These are phyloP conservation scores for Decapterus maruadsi DNA, from an alignment of 2,797 vertebrate genomes.

Conservation along the genomic window DNA sequence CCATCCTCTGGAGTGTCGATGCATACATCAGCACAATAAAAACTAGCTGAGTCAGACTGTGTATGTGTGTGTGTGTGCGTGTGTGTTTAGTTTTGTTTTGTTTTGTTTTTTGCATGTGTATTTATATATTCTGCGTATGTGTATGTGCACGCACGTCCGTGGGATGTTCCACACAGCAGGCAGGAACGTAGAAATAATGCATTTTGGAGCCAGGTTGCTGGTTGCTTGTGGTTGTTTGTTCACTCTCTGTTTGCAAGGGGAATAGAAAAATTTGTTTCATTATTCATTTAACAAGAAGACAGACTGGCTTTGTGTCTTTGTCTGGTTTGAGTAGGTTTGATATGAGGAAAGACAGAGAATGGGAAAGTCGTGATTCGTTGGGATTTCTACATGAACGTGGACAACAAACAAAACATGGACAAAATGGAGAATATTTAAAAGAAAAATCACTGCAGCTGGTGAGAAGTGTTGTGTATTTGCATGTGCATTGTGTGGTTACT, in stretches of 20 bases:
- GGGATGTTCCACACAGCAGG: not conserved
- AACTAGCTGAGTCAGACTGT: conserved; percentile 47
- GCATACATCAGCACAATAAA: conserved; percentile 36
- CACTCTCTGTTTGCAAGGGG: conserved; percentile 7
- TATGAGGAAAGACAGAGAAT: not conserved
- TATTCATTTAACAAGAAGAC: conserved; percentile 22
- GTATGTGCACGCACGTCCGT: not conserved
- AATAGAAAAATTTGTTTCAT: conserved; percentile 19
- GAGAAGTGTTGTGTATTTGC: not conserved
- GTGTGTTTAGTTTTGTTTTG: not conserved
- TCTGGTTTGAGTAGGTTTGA: conserved; percentile 2
- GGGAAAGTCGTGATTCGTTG: conserved; percentile 8
- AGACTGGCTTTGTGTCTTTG: not conserved
- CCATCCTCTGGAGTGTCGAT: conserved; percentile 34
- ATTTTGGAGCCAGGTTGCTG: conserved; percentile 12
- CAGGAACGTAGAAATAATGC: conserved; percentile 23
- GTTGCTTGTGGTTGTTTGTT: conserved; percentile 4
- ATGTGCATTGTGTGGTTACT: conserved; percentile 17
- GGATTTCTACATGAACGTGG: conserved; percentile 8
- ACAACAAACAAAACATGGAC: conserved; percentile 15
- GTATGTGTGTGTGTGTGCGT: not conserved
- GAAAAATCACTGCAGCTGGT: conserved; percentile 15
- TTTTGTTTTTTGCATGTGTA: not conserved
- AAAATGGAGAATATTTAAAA: not conserved
- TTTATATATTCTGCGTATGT: too few relatives aligned